These are phyloP conservation scores for Phenacoccus solenopsis DNA, from an alignment of 1,140 invertebrate species.

Conservation along the genomic window DNA sequence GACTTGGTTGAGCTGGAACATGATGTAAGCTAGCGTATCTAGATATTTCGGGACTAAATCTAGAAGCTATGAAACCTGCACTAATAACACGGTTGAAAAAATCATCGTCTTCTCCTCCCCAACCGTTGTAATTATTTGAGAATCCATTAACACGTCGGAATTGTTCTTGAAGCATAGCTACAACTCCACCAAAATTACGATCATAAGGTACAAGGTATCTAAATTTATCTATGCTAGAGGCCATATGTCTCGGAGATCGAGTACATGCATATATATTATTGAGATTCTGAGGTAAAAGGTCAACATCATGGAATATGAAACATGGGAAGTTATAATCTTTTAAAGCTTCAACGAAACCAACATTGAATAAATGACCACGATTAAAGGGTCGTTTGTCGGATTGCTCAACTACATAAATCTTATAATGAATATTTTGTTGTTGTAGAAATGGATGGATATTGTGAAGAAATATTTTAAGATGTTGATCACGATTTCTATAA, in stretches of 20 bases:
- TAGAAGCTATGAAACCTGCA: constrained; percentile 43
- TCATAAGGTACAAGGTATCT: constrained; percentile 64
- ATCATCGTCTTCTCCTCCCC: constrained; percentile 86
- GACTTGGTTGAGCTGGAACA: constrained; percentile 41
- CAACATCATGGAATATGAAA: constrained; percentile 89
- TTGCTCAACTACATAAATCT: constrained; percentile 87
- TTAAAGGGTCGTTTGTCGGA: constrained; percentile 67
- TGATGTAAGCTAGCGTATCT: constrained; percentile 66
- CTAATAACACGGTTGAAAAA: constrained; percentile 38
- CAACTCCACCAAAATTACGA: constrained; percentile 60
- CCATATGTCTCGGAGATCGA: constrained; percentile 77
- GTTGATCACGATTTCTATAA: constrained; percentile 67
- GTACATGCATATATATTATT: constrained; percentile 88
- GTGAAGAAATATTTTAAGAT: constrained; percentile 66
- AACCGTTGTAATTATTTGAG: constrained; percentile 78
- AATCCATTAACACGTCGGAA: constrained; percentile 79
- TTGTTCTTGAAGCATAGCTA: constrained; percentile 53
- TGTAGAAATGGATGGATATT: constrained; percentile 85
- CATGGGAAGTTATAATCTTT: constrained; percentile 61
- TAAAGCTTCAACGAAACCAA: constrained; percentile 67
- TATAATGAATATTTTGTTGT: constrained; percentile 70
- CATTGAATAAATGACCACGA: constrained; percentile 84
- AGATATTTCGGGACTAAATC: constrained; percentile 56
- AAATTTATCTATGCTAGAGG: constrained; percentile 79
- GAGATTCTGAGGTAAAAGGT: constrained; percentile 77